Evolutionary conservation across 2,888 invertebrate genomes (phyloP).

Genomic region (Cataglyphis cursor): DNA sequence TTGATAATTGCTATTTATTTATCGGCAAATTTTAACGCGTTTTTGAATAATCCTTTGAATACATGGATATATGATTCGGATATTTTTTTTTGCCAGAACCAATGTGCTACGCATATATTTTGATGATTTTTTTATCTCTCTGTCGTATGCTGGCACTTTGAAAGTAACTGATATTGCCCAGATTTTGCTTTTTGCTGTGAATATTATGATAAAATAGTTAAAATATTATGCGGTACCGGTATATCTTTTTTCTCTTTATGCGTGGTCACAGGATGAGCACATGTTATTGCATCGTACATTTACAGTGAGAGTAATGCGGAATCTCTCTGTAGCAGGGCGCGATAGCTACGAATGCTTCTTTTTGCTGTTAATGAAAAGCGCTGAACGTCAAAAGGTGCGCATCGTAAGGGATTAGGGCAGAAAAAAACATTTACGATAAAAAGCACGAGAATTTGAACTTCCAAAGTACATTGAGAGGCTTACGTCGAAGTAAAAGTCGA

Average conservation of each 20-base stretch:
- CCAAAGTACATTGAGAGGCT: slow-evolving; percentile 38
- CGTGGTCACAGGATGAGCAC: slow-evolving; percentile 61
- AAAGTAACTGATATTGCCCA: slow-evolving; percentile 15
- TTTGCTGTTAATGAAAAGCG: slow-evolving; percentile 72
- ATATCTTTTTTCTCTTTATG: slow-evolving; percentile 30
- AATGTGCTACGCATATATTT: neutral
- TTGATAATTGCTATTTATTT: neutral
- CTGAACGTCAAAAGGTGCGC: slow-evolving; percentile 61
- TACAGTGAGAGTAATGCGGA: slow-evolving; percentile 72
- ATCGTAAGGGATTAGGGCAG: neutral
- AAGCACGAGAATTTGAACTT: slow-evolving; percentile 43
- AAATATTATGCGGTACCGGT: slow-evolving; percentile 28
- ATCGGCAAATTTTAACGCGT: neutral
- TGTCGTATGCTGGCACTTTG: neutral
- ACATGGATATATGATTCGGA: neutral
- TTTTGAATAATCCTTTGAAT: neutral
- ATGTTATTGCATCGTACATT: slow-evolving; percentile 72
- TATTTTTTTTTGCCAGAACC: neutral
- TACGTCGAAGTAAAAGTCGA: slow-evolving; percentile 28
- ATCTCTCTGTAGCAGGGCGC: slow-evolving; percentile 57
- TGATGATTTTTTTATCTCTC: slow-evolving; percentile 8
- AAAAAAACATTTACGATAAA: slow-evolving; percentile 30
- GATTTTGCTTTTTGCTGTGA: neutral
- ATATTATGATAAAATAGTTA: slow-evolving; percentile 29
- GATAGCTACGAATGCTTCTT: slow-evolving; percentile 64